These are phyloP conservation scores for Centropus unirufus DNA, from an alignment of 2,113 vertebrate species.

Conservation along the genomic window DNA sequence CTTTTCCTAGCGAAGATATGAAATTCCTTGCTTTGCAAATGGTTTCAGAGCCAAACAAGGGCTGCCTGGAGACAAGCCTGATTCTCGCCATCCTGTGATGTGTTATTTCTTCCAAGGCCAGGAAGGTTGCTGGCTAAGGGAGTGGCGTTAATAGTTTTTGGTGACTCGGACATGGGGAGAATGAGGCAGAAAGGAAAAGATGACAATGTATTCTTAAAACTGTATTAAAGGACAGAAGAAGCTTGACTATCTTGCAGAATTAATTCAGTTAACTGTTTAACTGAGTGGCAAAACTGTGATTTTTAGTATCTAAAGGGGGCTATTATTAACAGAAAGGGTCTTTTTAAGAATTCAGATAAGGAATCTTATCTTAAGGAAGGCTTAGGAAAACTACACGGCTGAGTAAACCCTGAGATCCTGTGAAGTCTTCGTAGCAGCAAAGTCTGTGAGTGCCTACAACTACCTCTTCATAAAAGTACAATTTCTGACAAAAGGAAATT, in stretches of 20 bases:
- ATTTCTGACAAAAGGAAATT: slow-evolving; percentile 8
- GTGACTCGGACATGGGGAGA: neutral
- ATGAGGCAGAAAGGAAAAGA: neutral
- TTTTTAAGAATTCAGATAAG: neutral
- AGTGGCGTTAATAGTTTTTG: neutral
- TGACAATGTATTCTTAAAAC: neutral
- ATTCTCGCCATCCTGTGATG: neutral
- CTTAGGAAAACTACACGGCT: neutral
- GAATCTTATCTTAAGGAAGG: neutral
- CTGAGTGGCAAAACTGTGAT: neutral
- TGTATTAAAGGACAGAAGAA: neutral
- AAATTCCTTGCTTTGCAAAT: neutral
- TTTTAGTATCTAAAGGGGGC: neutral
- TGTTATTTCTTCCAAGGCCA: neutral
- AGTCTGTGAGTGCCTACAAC: neutral
- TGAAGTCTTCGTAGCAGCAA: neutral
- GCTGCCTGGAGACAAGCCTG: neutral
- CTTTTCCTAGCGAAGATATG: neutral
- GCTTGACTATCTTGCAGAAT: neutral
- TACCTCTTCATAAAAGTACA: neutral
- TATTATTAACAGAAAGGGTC: neutral
- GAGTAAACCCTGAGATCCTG: neutral
- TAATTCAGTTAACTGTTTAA: neutral
- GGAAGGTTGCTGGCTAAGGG: neutral
- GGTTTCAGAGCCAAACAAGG: neutral